phyloP scores from a whole-genome alignment of 92 coral and sea anemone species.

The Muricea muricata region DNA sequence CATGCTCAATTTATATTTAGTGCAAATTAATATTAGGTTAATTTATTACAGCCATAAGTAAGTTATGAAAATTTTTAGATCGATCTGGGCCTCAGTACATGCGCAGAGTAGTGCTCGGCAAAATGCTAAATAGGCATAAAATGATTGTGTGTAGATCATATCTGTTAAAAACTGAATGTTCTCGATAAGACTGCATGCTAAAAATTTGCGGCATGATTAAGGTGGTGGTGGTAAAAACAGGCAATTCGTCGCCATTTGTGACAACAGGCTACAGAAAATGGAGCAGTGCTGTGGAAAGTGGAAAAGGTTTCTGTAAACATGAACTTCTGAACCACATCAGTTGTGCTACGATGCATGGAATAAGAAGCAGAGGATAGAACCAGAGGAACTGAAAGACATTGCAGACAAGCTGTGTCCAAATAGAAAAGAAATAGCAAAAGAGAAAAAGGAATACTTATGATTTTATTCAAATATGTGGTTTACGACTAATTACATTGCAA shows the following conservation, averaged over 20 bases:
- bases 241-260: conserved; percentile 22
- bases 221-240: conserved; percentile 15
- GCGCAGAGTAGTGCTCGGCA: no score
- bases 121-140: no score
- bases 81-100: no score
- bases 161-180: no score
- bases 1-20: no score
- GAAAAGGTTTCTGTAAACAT: conserved; percentile 1
- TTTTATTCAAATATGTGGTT: conserved; percentile 26
- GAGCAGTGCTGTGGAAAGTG: conserved; percentile 17
- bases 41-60: no score
- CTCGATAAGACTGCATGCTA: no score
- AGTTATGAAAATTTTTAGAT: no score
- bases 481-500: neutral
- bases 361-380: conserved; percentile 1
- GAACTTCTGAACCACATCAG: conserved; percentile 7
- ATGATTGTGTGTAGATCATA: no score
- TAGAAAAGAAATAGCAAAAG: neutral
- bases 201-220: no score
- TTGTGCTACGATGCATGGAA: conserved; percentile 1
- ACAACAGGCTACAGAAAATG: conserved; percentile 17
- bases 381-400: neutral
- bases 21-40: no score
- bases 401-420: conserved; percentile 9
- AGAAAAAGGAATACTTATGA: neutral